Percentiles rank a stretch among this genome's conserved stretches.
phyloP scores from a whole-genome alignment of 2,888 invertebrate genomes.

The Chymomyza amoena region DNA sequence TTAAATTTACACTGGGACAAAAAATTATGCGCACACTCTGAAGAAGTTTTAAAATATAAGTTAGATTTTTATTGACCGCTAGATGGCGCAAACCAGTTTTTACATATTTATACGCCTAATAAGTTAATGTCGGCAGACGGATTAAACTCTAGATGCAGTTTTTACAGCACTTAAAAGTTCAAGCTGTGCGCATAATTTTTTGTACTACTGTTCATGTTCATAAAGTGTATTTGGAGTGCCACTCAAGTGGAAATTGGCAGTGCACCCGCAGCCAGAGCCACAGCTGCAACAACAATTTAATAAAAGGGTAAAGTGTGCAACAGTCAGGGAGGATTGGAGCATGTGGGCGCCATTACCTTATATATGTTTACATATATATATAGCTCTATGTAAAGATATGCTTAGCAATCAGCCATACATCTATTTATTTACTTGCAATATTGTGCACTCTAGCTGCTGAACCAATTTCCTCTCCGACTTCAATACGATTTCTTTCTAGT shows the following conservation, averaged over 20 bases:
- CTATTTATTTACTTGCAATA: too few species aligned
- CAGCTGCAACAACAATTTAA: constrained; percentile 32
- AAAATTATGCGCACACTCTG: too few species aligned
- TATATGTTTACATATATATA: constrained; percentile 6
- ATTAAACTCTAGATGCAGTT: too few species aligned
- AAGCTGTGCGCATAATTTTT: too few species aligned
- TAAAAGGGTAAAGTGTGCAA: constrained; percentile 14
- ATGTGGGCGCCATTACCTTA: neutral
- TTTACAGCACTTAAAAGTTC: too few species aligned
- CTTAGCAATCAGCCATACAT: neutral
- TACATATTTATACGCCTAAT: too few species aligned
- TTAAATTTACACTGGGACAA: neutral
- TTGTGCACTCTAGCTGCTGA: neutral
- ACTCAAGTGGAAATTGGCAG: constrained; percentile 44
- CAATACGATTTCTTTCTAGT: constrained; percentile 7
- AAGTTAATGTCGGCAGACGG: too few species aligned
- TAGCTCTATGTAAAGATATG: neutral
- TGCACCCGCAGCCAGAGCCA: constrained; percentile 21
- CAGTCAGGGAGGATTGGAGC: neutral
- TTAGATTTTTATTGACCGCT: too few species aligned
- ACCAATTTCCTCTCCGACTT: neutral
- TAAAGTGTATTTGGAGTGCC: neutral
- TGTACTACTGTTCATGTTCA: too few species aligned
- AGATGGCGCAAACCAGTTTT: too few species aligned
- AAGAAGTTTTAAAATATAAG: too few species aligned